Percentiles rank a stretch among this genome's conserved stretches.
phyloP scores from a whole-genome alignment of 2,888 invertebrate genomes.

The Dynastes maya region DNA sequence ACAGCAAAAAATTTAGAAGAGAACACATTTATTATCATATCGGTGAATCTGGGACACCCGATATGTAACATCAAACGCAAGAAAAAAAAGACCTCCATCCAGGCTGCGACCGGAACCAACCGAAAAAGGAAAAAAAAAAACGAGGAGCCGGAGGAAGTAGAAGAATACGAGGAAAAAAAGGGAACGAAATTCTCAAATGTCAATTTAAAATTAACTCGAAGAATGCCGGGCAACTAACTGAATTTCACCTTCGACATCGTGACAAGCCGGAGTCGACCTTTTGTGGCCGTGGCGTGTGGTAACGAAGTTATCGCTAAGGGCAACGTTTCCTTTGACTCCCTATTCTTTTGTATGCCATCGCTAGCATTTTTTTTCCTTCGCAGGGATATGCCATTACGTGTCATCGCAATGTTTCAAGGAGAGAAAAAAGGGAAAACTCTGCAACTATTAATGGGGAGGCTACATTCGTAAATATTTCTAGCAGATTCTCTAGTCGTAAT shows the following conservation, averaged over 20 bases:
- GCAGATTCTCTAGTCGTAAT: too few relatives aligned
- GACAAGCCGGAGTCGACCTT: slow-evolving; percentile 47
- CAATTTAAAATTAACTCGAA: slow-evolving; percentile 48
- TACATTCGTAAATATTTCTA: too few relatives aligned
- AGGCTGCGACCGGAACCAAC: neutral
- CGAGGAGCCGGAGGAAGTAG: neutral
- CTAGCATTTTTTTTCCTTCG: neutral
- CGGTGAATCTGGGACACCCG: too few relatives aligned
- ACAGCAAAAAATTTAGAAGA: too few relatives aligned
- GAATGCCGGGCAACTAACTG: slow-evolving; percentile 52
- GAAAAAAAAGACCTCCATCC: neutral
- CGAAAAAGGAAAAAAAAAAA: too few relatives aligned
- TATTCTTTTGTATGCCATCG: slow-evolving; percentile 6
- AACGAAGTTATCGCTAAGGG: slow-evolving; percentile 54
- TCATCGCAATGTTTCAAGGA: neutral
- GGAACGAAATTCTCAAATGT: slow-evolving; percentile 47
- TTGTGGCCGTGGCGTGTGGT: slow-evolving; percentile 53
- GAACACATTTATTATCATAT: too few relatives aligned
- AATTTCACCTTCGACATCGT: slow-evolving; percentile 53
- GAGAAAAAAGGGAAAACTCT: neutral
- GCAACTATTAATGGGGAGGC: neutral
- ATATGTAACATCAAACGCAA: too few relatives aligned
- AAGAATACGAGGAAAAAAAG: slow-evolving; percentile 5
- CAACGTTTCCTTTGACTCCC: slow-evolving; percentile 42
- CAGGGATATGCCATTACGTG: neutral